Conservation (phyloP, 2,797 vertebrate species). For the Eremophila alpestris region DNA sequence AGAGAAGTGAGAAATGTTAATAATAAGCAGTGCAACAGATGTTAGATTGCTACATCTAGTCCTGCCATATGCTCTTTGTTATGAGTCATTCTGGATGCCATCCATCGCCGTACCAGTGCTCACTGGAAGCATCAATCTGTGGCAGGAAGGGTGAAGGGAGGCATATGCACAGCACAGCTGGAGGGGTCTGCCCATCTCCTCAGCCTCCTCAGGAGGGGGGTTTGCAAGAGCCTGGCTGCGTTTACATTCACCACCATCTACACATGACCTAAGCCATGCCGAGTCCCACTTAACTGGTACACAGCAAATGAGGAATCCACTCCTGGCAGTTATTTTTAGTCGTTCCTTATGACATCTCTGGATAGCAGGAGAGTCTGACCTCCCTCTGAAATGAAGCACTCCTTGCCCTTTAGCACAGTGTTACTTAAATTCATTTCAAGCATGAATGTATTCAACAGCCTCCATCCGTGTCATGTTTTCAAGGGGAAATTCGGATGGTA, state of each 20-base stretch:
- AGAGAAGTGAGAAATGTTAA: conserved; percentile 43
- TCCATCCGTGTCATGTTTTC: not conserved
- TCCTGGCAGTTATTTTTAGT: conserved; percentile 14
- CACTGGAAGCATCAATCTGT: conserved; percentile 34
- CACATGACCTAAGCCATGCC: not conserved
- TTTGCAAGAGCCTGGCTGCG: not conserved
- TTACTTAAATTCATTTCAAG: conserved; percentile 30
- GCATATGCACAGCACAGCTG: conserved; percentile 32
- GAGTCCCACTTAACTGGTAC: not conserved
- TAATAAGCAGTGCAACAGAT: conserved; percentile 54
- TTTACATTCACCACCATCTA: not conserved
- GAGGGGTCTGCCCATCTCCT: not conserved
- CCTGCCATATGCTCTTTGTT: conserved; percentile 57
- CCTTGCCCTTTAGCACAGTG: not conserved
- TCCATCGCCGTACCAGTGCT: conserved; percentile 12
- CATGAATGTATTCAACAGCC: not conserved
- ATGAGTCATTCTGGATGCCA: conserved; percentile 65
- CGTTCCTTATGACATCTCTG: not conserved
- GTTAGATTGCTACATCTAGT: conserved; percentile 32
- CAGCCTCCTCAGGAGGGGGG: not conserved
- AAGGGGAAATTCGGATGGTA: not conserved
- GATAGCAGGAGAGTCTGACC: not conserved
- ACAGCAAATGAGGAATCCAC: not conserved
- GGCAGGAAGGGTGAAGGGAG: conserved; percentile 10
- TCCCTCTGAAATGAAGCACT: conserved; percentile 2